These are phyloP conservation scores for Drosophila triauraria DNA, from an alignment of 1,140 invertebrate species.

Conservation along the genomic window DNA sequence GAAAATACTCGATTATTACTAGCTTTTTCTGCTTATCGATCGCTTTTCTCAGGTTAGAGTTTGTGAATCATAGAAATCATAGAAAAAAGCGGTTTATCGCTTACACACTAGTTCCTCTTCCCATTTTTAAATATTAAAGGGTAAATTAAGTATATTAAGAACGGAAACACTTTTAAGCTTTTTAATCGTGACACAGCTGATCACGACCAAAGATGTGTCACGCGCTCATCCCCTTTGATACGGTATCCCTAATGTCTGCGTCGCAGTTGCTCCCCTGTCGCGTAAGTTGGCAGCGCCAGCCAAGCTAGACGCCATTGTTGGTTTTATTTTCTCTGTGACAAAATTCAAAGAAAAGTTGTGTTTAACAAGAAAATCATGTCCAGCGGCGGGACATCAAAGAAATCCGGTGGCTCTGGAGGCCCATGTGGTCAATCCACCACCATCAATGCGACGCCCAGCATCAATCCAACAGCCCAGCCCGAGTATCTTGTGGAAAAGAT, in stretches of 20 bases:
- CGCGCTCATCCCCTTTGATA: not conserved
- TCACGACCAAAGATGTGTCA: not conserved
- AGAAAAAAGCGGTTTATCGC: too few species aligned
- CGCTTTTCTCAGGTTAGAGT: too few species aligned
- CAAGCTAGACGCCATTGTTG: not conserved
- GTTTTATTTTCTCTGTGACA: too few species aligned
- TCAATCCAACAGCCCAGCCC: not conserved
- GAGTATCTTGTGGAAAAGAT: constrained; percentile 48
- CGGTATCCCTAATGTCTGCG: too few species aligned
- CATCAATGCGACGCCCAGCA: not conserved
- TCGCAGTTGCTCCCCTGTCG: too few species aligned
- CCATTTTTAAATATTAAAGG: too few species aligned
- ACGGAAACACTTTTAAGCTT: not conserved
- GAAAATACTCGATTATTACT: too few species aligned
- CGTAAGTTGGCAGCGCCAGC: not conserved
- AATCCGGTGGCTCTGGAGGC: not conserved
- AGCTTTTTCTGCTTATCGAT: not conserved
- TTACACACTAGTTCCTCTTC: too few species aligned
- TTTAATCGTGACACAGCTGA: not conserved
- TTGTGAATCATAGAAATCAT: too few species aligned
- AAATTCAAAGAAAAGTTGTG: not conserved
- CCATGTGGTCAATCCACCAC: not conserved
- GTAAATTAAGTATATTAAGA: too few species aligned
- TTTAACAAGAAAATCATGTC: not conserved
- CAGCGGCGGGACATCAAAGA: not conserved